Conservation (phyloP, 2,888 invertebrate genomes). For the Catocala nupta region DNA sequence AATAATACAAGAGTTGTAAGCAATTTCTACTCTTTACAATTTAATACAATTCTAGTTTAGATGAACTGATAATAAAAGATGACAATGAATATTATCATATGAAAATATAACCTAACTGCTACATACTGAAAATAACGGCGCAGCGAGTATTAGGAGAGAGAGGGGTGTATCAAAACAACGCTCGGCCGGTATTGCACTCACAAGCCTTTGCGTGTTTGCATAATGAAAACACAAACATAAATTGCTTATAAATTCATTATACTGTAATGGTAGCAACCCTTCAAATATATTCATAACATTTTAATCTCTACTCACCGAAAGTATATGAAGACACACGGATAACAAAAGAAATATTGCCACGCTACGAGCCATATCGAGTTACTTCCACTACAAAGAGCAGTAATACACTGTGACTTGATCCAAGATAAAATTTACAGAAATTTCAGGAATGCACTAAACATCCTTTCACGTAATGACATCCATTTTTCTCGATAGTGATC, state of each 20-base stretch:
- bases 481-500: slow-evolving; percentile 46
- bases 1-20: too few species aligned
- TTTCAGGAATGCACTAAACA: slow-evolving; percentile 68
- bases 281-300: background rate
- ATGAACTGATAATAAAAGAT: background rate
- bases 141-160: too few species aligned
- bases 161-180: slow-evolving; percentile 19
- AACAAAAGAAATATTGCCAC: slow-evolving; percentile 47
- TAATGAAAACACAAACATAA: slow-evolving; percentile 22
- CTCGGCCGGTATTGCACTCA: slow-evolving; percentile 16
- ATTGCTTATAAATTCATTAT: slow-evolving; percentile 6
- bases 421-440: slow-evolving; percentile 51
- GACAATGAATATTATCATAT: background rate
- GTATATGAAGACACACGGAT: slow-evolving; percentile 42
- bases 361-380: slow-evolving; percentile 60
- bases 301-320: slow-evolving; percentile 46
- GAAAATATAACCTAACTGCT: too few species aligned
- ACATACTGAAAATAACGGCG: too few species aligned
- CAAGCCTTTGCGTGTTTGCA: slow-evolving; percentile 12
- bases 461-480: slow-evolving; percentile 56
- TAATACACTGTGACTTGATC: slow-evolving; percentile 48
- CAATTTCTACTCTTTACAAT: too few species aligned
- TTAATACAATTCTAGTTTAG: too few species aligned
- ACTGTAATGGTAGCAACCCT: slow-evolving; percentile 2
- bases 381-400: slow-evolving; percentile 44